Base-by-base conservation (phyloP, 2,888 invertebrate genomes). In the Macrosoma leucophasiata region DNA sequence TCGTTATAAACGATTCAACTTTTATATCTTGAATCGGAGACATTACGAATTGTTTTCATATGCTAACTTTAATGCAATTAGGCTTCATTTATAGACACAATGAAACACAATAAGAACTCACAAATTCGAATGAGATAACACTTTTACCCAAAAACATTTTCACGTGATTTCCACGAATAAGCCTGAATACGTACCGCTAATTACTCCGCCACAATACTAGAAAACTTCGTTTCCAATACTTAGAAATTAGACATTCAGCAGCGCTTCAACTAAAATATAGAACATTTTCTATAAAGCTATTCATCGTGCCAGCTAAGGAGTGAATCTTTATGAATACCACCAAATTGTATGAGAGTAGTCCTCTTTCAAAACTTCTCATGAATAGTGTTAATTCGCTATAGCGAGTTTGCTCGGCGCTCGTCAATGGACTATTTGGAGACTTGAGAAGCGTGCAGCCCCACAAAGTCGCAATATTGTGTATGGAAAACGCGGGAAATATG, bases 351-450 rank as follows among this genome's bases (percentile, higher is more conserved):
- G 81, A 78, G 77, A 77, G 78, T 73, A 78, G 79, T 81, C 78
- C 76, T 81, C 81, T 82, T 84, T 81, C 70, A 82, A 78, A 78
- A 79, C 68, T 82, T 78, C 72, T 70, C 62, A 66, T 84, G 84
- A 84, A 84, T 84, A 82, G 82, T 82, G 82, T 81, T 82, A 81
- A 81, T 79, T 82, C 79, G 78, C 81, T 78, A 84, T 79, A 81
- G 77, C 81, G 81, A 82, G 75, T 77, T 76, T 73, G 78, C 75
- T 67, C 70, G 64, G 64, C 61, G 71, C 75, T 78, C 72, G 77
- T 84, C 82, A 82, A 81, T 82, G 71, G 77, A 71, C 69, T 78
- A 77, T 82, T 81, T 72, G 78, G 71, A 69, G 76, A 68, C 77
- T 78, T 71, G 75, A 72, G 71, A 58, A 71, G 63, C 61, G 61